Evolutionary conservation across 2,888 invertebrate species (phyloP), one percentile per base, ranked within the genome.

Genomic region (Catocala fraxini): DNA sequence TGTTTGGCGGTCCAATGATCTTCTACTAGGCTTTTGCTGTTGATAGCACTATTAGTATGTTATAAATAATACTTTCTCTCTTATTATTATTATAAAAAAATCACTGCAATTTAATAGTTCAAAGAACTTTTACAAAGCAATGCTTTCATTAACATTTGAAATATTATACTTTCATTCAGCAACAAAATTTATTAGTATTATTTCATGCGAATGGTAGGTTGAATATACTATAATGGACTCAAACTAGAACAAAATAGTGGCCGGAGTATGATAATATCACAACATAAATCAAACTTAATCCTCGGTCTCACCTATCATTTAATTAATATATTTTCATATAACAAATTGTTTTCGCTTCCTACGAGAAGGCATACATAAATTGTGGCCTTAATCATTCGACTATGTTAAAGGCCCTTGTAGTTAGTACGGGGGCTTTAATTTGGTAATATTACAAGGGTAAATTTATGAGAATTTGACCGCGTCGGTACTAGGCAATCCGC

Each of bases 301-400:
- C 70, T 25, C 35, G 58, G 62, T 65, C 68, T 70, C 62, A 77
- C 62, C 73, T 65, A 74, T 74, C 75, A 70, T 76, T 73, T 76
- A 76, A 80, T 80, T 76, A 75, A 80, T 81, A 80, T 79, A 82
- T 78, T 80, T 79, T 81, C 74, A 75, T 71, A 68, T 81, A 82
- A 80, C 82, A 83, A 86, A 86, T 85, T 83, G 84, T 80, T 85
- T 80, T 77, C 76, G 72, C 79, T 79, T 79, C 81, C 81, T 77
- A 63, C 54, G 47, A 68, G 74, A 78, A 82, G 76, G 77, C 74
- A 77, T 77, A 77, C 83, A 88, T 88, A 88, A 87, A 88, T 89
- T 82, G 68, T 74, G 77, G 75, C 81, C 79, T 80, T 85, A 86
- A 88, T 87, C 80, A 85, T 86, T 87, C 77, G 75, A 71, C 77